Evolutionary conservation across 2,113 vertebrate genomes (phyloP).

Genomic region (Lasiurus cinereus): DNA sequence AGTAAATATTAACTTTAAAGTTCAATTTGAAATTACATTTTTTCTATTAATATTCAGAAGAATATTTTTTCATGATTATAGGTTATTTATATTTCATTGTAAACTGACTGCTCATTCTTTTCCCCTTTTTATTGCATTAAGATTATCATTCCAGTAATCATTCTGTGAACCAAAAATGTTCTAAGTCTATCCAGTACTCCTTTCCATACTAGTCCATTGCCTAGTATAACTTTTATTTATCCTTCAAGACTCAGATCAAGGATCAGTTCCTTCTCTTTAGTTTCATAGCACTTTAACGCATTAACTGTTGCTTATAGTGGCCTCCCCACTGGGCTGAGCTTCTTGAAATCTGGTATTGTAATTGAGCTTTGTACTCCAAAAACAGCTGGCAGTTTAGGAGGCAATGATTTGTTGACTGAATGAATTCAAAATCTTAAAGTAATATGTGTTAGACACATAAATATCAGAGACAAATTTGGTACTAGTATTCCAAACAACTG

Average conservation of each 20-base stretch:
- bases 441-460: not conserved
- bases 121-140: slow-evolving; percentile 44
- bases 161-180: slow-evolving; percentile 5
- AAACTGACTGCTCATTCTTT: slow-evolving; percentile 47
- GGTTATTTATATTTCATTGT: slow-evolving; percentile 44
- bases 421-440: slow-evolving; percentile 52
- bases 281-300: not conserved
- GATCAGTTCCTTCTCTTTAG: slow-evolving; percentile 8
- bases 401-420: not conserved
- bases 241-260: slow-evolving; percentile 30
- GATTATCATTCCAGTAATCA: not conserved
- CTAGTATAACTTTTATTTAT: slow-evolving; percentile 13
- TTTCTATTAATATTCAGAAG: not conserved
- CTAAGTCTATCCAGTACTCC: not conserved
- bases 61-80: slow-evolving; percentile 53
- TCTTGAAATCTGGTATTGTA: not conserved
- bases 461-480: slow-evolving; percentile 34
- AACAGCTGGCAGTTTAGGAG: not conserved
- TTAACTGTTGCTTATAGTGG: slow-evolving; percentile 1
- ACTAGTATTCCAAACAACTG: slow-evolving; percentile 18
- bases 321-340: not conserved
- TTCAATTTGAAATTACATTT: slow-evolving; percentile 44
- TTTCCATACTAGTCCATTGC: not conserved
- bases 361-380: not conserved
- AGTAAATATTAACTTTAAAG: slow-evolving; percentile 25